Conservation (phyloP, 53 echinoderm and acorn worm species). For the Luidia sarsii region DNA sequence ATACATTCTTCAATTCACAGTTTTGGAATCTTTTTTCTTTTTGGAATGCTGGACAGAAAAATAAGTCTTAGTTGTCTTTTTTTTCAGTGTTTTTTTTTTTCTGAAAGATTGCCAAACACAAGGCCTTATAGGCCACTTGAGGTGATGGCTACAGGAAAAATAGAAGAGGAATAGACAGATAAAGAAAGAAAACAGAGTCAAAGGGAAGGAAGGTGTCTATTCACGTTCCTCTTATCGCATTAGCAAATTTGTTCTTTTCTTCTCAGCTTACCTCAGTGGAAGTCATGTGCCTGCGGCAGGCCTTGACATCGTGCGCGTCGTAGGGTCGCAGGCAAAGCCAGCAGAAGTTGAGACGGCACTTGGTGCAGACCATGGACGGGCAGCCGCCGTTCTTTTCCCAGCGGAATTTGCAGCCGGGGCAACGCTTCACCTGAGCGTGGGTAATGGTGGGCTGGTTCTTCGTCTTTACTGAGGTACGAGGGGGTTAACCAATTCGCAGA, state of each 20-base stretch:
- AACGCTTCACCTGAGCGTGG: slow-evolving; percentile 64
- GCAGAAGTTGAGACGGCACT: slow-evolving; percentile 73
- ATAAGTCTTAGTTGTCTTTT: too few relatives aligned
- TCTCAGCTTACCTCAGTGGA: slow-evolving; percentile 17
- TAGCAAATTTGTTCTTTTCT: too few relatives aligned
- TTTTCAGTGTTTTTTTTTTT: too few relatives aligned
- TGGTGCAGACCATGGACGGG: slow-evolving; percentile 64
- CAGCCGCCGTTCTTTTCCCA: slow-evolving; percentile 87
- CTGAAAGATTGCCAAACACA: not conserved
- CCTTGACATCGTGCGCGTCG: slow-evolving; percentile 11
- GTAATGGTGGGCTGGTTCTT: slow-evolving; percentile 21
- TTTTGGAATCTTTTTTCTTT: too few relatives aligned
- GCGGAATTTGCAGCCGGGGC: slow-evolving; percentile 69
- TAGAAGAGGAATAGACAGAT: too few relatives aligned
- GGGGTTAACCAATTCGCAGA: not conserved
- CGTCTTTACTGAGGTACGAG: not conserved
- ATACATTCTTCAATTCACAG: too few relatives aligned
- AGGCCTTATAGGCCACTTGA: not conserved
- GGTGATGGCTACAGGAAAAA: too few relatives aligned
- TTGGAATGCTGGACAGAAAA: too few relatives aligned
- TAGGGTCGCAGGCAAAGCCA: slow-evolving; percentile 71
- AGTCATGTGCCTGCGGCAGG: not conserved
- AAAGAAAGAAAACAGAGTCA: too few relatives aligned
- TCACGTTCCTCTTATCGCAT: too few relatives aligned
- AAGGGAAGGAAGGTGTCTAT: too few relatives aligned